These are phyloP conservation scores for Tupaia tana DNA, from an alignment of 2,113 vertebrate genomes.

Conservation along the genomic window DNA sequence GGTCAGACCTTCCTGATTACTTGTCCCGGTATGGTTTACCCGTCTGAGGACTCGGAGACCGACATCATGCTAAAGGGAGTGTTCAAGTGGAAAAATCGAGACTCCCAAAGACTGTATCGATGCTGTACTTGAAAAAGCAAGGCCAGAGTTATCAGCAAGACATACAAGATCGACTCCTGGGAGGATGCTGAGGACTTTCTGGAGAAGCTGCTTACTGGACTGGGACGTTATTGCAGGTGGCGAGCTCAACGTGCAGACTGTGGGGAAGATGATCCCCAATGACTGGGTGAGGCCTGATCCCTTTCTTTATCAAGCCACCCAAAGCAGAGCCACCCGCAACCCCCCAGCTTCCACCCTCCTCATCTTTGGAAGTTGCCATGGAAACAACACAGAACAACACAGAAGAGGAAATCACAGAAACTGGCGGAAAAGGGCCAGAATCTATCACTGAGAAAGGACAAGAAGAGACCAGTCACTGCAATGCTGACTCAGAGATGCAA, in stretches of 20 bases:
- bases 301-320: slow-evolving; percentile 97
- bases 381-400: slow-evolving; percentile 44
- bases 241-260: slow-evolving; percentile 94
- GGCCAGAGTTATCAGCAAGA: slow-evolving; percentile 96
- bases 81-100: slow-evolving; percentile 99
- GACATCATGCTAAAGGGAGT: slow-evolving; percentile 98
- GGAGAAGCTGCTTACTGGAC: slow-evolving; percentile 95
- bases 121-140: slow-evolving; percentile 95
- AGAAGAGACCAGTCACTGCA: slow-evolving; percentile 62
- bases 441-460: slow-evolving; percentile 10
- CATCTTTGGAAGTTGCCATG: not conserved
- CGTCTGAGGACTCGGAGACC: slow-evolving; percentile 96
- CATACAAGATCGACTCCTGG: slow-evolving; percentile 95
- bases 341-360: slow-evolving; percentile 76
- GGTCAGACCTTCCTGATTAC: slow-evolving; percentile 98
- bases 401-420: slow-evolving; percentile 43
- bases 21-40: slow-evolving; percentile 98
- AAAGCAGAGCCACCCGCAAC: slow-evolving; percentile 84
- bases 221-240: slow-evolving; percentile 98
- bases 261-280: slow-evolving; percentile 98
- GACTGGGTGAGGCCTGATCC: slow-evolving; percentile 98
- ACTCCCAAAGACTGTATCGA: slow-evolving; percentile 95
- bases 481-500: slow-evolving; percentile 84
- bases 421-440: not conserved
- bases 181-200: slow-evolving; percentile 94